Percentiles rank a stretch among this genome's conserved stretches.
Conservation (phyloP, 2,797 vertebrate species). For the Rhabdomys pumilio region DNA sequence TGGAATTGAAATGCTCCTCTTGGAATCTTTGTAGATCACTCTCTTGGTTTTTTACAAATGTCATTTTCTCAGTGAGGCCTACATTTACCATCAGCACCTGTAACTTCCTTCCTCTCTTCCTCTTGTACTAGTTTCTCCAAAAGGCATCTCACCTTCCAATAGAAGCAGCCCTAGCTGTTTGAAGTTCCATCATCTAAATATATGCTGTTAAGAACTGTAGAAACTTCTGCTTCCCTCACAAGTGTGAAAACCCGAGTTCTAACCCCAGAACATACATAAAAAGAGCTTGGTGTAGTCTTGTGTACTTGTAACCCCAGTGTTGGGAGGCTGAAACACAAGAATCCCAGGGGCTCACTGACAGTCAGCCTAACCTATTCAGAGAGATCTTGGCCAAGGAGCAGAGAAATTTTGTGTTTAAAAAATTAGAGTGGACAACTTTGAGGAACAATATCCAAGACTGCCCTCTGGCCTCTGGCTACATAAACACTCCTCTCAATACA, state of each 20-base stretch:
- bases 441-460: not conserved
- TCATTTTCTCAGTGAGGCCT: not conserved
- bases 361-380: not conserved
- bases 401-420: not conserved
- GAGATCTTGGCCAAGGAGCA: not conserved
- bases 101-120: not conserved
- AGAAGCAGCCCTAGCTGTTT: not conserved
- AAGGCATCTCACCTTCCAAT: not conserved
- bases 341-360: not conserved
- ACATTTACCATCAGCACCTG: not conserved
- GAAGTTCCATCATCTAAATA: conserved; percentile 1
- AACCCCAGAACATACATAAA: not conserved
- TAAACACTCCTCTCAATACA: not conserved
- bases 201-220: conserved; percentile 6
- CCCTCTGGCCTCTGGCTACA: too few species aligned
- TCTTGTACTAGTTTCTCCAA: not conserved
- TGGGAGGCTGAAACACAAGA: not conserved
- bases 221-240: not conserved
- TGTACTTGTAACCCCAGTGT: not conserved
- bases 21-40: not conserved
- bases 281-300: not conserved
- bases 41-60: not conserved
- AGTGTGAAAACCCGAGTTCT: not conserved
- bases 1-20: not conserved
- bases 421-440: not conserved